A percentile compares a stretch with the other conserved stretches of the same genome.
Evolutionary conservation across 1,140 invertebrate species (phyloP).

Genomic region (Drosophila ogumai): DNA sequence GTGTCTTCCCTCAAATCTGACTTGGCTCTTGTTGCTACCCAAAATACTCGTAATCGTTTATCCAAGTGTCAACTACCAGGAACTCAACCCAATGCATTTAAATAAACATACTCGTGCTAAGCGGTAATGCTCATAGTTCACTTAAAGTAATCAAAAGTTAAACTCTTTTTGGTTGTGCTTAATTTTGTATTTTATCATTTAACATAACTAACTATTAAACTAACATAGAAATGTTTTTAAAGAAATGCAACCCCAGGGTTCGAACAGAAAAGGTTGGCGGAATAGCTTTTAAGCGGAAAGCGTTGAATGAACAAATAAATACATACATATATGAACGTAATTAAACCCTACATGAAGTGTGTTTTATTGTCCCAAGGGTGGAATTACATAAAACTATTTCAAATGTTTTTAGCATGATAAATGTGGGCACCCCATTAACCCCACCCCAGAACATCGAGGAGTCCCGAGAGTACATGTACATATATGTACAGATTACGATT

Average conservation of each 20-base stretch:
- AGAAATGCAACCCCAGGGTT: background rate
- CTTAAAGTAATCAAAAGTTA: background rate
- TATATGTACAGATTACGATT: too few species aligned
- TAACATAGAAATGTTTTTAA: background rate
- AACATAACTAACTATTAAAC: background rate
- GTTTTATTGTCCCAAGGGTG: background rate
- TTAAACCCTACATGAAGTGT: constrained; percentile 8
- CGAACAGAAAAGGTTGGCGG: constrained; percentile 2
- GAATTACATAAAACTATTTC: too few species aligned
- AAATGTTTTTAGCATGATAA: too few species aligned
- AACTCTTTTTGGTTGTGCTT: constrained; percentile 63
- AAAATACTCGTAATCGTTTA: constrained; percentile 35
- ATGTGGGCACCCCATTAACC: too few species aligned
- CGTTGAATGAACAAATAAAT: constrained; percentile 32
- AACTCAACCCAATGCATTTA: constrained; percentile 48
- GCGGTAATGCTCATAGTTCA: constrained; percentile 17
- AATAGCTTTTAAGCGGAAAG: constrained; percentile 29
- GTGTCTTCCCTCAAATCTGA: constrained; percentile 58
- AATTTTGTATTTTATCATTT: constrained; percentile 28
- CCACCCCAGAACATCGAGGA: too few species aligned
- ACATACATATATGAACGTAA: constrained; percentile 21
- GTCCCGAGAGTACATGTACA: too few species aligned
- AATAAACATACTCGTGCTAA: constrained; percentile 22
- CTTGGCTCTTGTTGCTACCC: constrained; percentile 30
- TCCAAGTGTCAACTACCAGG: constrained; percentile 17